phyloP scores from a whole-genome alignment of 2,797 vertebrate species.

The Crenuchus spilurus region DNA sequence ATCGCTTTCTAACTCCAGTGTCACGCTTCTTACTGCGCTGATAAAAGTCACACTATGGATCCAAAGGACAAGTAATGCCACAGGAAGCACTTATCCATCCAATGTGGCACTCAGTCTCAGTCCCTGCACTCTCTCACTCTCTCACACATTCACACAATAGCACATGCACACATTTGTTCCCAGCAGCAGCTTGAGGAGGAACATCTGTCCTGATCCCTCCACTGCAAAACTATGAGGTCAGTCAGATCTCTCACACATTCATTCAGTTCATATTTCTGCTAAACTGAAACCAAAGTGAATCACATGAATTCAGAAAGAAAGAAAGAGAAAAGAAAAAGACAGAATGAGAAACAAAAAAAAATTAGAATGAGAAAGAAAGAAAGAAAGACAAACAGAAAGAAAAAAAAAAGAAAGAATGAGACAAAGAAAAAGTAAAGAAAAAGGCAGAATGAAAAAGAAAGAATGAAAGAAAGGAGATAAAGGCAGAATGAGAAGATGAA shows the following conservation, averaged over 20 bases:
- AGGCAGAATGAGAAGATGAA: too few species aligned
- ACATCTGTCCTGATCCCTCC: too few species aligned
- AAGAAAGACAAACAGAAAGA: background rate
- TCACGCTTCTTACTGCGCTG: constrained; percentile 72
- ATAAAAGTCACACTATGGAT: constrained; percentile 65
- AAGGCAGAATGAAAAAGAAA: background rate
- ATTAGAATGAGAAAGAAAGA: background rate
- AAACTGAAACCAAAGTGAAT: constrained; percentile 74
- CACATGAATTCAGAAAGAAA: constrained; percentile 60
- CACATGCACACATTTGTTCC: constrained; percentile 65
- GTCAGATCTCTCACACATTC: constrained; percentile 71
- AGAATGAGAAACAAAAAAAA: background rate
- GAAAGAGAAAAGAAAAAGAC: constrained; percentile 62
- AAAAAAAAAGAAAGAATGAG: background rate
- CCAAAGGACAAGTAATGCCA: constrained; percentile 60
- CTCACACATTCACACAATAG: constrained; percentile 64
- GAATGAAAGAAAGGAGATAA: background rate
- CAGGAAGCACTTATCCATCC: constrained; percentile 69
- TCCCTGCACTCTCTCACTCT: constrained; percentile 56
- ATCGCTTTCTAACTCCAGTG: constrained; percentile 66
- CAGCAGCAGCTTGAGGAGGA: constrained; percentile 64
- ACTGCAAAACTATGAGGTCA: too few species aligned
- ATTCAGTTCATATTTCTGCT: constrained; percentile 67
- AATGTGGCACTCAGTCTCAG: constrained; percentile 53
- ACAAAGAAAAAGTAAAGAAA: background rate